These are phyloP conservation scores for Patiria pectinifera DNA, from an alignment of 53 echinoderm and acorn worm genomes.

Conservation along the genomic window DNA sequence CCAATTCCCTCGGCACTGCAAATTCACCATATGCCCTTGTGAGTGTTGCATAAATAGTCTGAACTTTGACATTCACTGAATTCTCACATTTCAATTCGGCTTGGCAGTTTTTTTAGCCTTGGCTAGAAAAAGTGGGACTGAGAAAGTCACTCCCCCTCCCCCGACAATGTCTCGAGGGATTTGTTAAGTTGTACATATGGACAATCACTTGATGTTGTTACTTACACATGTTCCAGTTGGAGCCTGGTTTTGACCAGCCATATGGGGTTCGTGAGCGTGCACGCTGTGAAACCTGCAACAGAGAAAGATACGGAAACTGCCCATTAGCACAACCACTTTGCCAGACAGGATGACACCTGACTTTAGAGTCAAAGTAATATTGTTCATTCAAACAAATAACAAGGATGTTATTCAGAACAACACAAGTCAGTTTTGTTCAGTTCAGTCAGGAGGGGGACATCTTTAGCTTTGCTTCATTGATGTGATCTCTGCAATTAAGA, in stretches of 20 bases:
- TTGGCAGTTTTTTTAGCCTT: too few relatives aligned
- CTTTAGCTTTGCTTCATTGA: not conserved
- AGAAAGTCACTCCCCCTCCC: too few relatives aligned
- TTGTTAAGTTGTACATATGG: not conserved
- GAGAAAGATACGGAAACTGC: not conserved
- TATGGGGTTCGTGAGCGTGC: constrained; percentile 94
- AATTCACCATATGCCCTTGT: too few relatives aligned
- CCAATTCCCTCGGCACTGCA: too few relatives aligned
- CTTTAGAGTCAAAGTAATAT: not conserved
- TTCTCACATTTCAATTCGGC: not conserved
- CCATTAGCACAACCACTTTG: not conserved
- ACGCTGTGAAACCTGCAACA: constrained; percentile 85
- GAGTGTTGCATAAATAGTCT: too few relatives aligned
- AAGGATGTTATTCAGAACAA: too few relatives aligned
- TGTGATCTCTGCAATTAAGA: too few relatives aligned
- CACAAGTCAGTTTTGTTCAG: not conserved
- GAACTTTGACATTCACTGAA: not conserved
- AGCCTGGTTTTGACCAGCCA: constrained; percentile 98
- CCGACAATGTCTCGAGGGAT: not conserved
- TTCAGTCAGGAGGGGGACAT: not conserved
- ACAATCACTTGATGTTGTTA: not conserved
- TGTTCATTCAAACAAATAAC: too few relatives aligned
- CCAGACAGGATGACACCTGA: not conserved
- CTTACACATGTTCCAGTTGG: constrained; percentile 92
- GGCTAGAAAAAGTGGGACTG: too few relatives aligned